Base-by-base conservation (phyloP, 2,888 invertebrate genomes). In the Scaptomyza polygonia region DNA sequence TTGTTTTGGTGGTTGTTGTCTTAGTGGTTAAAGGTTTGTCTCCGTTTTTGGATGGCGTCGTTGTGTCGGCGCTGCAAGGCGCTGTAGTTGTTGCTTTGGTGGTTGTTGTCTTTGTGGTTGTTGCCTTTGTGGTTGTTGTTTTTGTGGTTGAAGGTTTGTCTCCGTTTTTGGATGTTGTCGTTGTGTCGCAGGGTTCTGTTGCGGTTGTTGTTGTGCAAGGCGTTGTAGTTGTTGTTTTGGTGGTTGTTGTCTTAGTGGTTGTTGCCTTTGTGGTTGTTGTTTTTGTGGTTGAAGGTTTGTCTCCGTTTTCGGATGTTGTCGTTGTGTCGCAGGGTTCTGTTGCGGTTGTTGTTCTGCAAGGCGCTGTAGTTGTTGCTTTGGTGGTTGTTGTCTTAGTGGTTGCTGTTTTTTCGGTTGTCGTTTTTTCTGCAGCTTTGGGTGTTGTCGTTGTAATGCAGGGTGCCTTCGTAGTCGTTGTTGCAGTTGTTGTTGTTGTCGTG, bases 351-450 rank as follows among this genome's bases (percentile, higher is more conserved):
- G 45, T 53, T 34, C 45, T 47, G 3, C 52, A 44, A 3, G 59
- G 32, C 3, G 40, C 18, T 8, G 56, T 56, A 3, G 39, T 32
- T 0, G 47, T 29, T 3, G 55, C 4, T 21, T 21, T 43, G 0
- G 48, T 40, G 5, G 64, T 56, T 0, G 58, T 58, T 1, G 53
- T 53, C 0, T 57, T 58, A 7, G 49, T 49, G 12, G 53, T 42
- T 0, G 53, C 34, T 16, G 29, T 52, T 0, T 40, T 42, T 14
- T 43, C 21, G 0, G 53, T 44, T 12, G 40, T 52, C 0, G 51
- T 51, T 11, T 40, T 51, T 12, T n/a, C n/a, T n/a, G n/a, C 4
- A 44, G 32, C 1, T 34, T 25, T 0, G 7, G 44, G 36, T 0
- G 43, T 45, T 0, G 61, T 61, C 1, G 61, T 61, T 4, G 48